These are phyloP conservation scores for Rhea pennata DNA, from an alignment of 2,113 vertebrate species.

Conservation along the genomic window DNA sequence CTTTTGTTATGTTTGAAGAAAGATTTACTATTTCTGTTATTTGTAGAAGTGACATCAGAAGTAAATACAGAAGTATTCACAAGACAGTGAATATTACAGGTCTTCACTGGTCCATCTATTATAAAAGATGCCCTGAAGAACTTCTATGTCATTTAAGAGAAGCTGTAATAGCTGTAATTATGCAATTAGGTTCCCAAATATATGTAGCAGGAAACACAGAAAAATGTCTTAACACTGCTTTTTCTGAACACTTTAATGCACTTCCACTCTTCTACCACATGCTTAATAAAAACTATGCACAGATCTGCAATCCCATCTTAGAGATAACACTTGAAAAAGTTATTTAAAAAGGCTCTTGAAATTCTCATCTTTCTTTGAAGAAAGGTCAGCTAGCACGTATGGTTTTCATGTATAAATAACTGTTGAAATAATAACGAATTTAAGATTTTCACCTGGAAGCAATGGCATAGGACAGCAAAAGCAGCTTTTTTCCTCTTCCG, in stretches of 20 bases:
- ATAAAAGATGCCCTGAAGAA: neutral
- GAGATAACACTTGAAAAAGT: neutral
- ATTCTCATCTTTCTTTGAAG: neutral
- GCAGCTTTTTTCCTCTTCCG: neutral
- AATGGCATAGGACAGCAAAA: neutral
- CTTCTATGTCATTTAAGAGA: neutral
- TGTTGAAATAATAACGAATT: neutral
- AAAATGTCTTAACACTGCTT: neutral
- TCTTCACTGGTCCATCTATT: neutral
- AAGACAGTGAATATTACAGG: fast-evolving
- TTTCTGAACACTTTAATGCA: neutral
- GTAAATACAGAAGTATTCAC: neutral
- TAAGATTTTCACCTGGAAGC: neutral
- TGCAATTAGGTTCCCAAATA: neutral
- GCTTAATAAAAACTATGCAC: neutral
- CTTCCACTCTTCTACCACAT: neutral
- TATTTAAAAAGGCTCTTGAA: neutral
- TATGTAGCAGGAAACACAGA: neutral
- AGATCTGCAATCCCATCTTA: neutral
- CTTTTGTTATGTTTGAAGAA: neutral
- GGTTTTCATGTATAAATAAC: neutral
- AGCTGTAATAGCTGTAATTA: neutral
- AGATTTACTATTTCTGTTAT: neutral
- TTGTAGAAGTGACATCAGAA: neutral
- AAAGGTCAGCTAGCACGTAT: neutral